Conservation (phyloP, 2,888 invertebrate species). For the Rhingia campestris region DNA sequence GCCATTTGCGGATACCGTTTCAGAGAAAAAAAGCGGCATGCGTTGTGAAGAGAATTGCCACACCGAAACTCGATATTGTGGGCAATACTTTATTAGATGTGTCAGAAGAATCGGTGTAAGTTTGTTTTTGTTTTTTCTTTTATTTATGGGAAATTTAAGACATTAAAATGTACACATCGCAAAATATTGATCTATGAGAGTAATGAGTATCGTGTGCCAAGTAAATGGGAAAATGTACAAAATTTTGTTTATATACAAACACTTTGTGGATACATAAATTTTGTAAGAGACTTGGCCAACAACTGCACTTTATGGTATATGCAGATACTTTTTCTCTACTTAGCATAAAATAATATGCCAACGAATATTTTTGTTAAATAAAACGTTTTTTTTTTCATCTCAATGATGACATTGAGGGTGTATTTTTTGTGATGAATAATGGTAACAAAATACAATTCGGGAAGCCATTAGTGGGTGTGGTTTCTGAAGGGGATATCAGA, state of each 20-base stretch:
- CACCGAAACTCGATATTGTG: slow-evolving; percentile 30
- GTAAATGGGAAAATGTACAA: neutral
- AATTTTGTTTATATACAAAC: neutral
- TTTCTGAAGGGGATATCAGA: slow-evolving; percentile 12
- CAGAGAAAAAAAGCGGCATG: neutral
- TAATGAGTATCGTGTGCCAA: slow-evolving; percentile 7
- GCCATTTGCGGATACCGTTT: slow-evolving; percentile 29
- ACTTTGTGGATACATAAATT: neutral
- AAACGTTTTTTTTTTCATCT: too few relatives aligned
- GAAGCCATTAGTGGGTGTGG: neutral
- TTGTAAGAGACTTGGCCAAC: slow-evolving; percentile 1
- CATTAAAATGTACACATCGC: slow-evolving; percentile 12
- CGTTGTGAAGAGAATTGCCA: slow-evolving; percentile 7
- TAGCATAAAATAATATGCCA: neutral
- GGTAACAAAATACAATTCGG: neutral
- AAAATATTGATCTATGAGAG: slow-evolving; percentile 28
- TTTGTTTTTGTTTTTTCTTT: neutral
- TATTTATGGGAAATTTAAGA: slow-evolving; percentile 15
- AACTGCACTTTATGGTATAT: neutral
- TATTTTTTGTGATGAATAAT: neutral
- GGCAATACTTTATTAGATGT: slow-evolving; percentile 31
- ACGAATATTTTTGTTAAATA: too few relatives aligned
- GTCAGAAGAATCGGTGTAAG: slow-evolving; percentile 26
- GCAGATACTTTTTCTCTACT: neutral
- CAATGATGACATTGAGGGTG: too few relatives aligned